Percentiles rank a stretch among this genome's conserved stretches.
phyloP scores from a whole-genome alignment of 2,888 invertebrate genomes.

The Yponomeuta cagnagella region DNA sequence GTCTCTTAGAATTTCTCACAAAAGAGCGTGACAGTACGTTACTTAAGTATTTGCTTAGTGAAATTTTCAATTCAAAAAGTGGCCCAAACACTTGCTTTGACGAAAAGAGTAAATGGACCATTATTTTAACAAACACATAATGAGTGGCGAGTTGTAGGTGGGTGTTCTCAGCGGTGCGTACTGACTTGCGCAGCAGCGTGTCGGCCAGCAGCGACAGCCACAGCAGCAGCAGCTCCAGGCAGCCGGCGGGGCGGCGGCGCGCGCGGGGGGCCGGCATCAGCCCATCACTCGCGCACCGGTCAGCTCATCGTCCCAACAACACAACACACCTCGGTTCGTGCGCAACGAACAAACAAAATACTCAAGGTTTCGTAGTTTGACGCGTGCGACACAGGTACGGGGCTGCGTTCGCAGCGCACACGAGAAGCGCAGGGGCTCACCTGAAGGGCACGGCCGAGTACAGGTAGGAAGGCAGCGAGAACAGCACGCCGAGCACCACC shows the following conservation, averaged over 20 bases:
- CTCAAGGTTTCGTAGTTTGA: not conserved
- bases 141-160: not conserved
- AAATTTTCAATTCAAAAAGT: no score
- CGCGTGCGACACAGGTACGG: not conserved
- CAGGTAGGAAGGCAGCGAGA: slow-evolving; percentile 62
- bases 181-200: slow-evolving; percentile 39
- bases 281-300: not conserved
- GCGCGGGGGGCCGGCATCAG: slow-evolving; percentile 10
- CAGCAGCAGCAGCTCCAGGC: slow-evolving; percentile 37
- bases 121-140: no score
- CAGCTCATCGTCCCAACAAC: not conserved
- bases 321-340: not conserved
- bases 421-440: slow-evolving; percentile 37
- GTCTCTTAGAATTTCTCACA: no score
- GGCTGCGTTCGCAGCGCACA: not conserved
- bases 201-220: slow-evolving; percentile 40
- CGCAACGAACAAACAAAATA: not conserved
- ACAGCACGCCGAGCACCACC: slow-evolving; percentile 62
- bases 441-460: slow-evolving; percentile 65
- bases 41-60: no score
- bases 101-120: no score
- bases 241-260: slow-evolving; percentile 21
- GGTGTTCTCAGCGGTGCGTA: slow-evolving; percentile 17
- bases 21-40: no score
- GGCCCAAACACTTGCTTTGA: no score